phyloP scores from a whole-genome alignment of 2,113 vertebrate species.

The Pedetes capensis region DNA sequence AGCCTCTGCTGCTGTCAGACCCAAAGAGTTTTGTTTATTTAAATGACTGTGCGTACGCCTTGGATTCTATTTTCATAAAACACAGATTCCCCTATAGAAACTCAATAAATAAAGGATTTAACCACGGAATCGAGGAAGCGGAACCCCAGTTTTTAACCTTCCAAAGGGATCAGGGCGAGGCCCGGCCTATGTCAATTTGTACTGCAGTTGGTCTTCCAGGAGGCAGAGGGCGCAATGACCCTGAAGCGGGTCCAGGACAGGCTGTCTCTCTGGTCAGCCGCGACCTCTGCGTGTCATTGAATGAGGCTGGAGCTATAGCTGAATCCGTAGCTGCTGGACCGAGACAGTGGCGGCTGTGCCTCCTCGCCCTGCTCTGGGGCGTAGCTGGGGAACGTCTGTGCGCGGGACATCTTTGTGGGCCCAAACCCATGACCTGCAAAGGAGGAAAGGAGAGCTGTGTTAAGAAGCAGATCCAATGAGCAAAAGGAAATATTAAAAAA shows the following conservation, averaged over 20 bases:
- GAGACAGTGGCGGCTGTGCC: constrained; percentile 87
- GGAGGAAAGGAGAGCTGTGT: accelerated
- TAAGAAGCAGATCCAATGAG: neutral
- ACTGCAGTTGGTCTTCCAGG: constrained; percentile 71
- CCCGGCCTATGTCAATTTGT: constrained; percentile 69
- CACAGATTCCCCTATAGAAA: constrained; percentile 75
- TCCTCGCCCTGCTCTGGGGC: constrained; percentile 87
- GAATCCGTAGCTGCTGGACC: constrained; percentile 90
- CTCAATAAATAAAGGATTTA: constrained; percentile 86
- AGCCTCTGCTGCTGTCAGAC: constrained; percentile 64
- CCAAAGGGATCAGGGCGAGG: constrained; percentile 48
- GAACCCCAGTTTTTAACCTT: constrained; percentile 71
- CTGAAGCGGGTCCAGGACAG: constrained; percentile 78
- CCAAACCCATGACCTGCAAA: constrained; percentile 86
- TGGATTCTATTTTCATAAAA: constrained; percentile 65
- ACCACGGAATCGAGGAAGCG: constrained; percentile 77
- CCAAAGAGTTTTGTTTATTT: constrained; percentile 71
- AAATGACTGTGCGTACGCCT: constrained; percentile 75
- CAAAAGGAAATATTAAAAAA: no score
- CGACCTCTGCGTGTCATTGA: constrained; percentile 87
- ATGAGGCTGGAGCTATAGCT: constrained; percentile 90
- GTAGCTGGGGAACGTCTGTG: constrained; percentile 97
- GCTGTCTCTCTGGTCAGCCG: constrained; percentile 74
- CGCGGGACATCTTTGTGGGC: constrained; percentile 91
- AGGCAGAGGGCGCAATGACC: constrained; percentile 32